phyloP scores from a whole-genome alignment of 2,797 vertebrate genomes.

The Coccyzus lansbergi region DNA sequence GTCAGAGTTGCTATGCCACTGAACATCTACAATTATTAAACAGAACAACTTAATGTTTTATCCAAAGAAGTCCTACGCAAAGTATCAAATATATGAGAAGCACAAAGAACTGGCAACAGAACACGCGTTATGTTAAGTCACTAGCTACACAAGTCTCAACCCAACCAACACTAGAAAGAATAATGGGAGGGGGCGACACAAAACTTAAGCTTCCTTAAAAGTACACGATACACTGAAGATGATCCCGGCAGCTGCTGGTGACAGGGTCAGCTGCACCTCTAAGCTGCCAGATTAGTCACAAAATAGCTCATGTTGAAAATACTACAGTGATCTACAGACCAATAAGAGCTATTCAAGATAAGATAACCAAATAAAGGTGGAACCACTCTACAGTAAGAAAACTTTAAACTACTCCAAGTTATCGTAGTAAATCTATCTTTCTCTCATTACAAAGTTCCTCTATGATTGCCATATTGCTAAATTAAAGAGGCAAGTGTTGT shows the following conservation, averaged over 20 bases:
- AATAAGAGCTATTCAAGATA: background rate
- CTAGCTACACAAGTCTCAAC: background rate
- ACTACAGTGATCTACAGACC: background rate
- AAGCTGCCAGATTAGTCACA: background rate
- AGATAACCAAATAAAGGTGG: background rate
- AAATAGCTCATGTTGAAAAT: rapidly evolving
- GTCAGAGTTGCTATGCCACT: background rate
- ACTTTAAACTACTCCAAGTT: background rate
- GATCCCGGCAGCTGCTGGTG: background rate
- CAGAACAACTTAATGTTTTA: background rate
- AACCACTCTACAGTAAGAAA: background rate
- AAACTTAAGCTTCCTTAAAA: background rate
- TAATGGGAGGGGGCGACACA: background rate
- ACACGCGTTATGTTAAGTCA: too few species aligned
- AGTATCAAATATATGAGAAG: background rate
- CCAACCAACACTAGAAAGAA: background rate
- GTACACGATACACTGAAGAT: background rate
- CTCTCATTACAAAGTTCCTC: background rate
- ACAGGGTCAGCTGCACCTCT: background rate
- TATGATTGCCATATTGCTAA: background rate
- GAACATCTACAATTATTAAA: background rate
- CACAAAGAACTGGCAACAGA: background rate
- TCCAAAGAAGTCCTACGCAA: background rate
- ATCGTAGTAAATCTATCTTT: background rate
- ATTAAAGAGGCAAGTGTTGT: background rate